A percentile compares a stretch with the other conserved stretches of the same genome.
These are phyloP conservation scores for Megamerina dolium DNA, from an alignment of 2,888 invertebrate species.

Conservation along the genomic window DNA sequence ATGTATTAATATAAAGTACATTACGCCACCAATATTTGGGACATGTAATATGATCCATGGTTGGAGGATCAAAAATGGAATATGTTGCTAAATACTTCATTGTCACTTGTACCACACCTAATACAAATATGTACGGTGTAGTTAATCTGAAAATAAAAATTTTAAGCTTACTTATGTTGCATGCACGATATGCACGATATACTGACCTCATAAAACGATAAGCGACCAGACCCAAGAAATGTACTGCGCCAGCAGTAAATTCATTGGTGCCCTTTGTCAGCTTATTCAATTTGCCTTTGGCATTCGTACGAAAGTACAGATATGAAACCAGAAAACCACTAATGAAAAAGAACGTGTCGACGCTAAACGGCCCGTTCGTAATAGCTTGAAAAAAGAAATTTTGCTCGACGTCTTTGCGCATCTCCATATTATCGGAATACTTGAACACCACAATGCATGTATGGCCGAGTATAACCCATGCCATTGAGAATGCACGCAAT, in stretches of 20 bases:
- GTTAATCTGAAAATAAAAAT: conserved; percentile 56
- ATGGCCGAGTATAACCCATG: conserved; percentile 68
- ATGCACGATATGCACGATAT: not conserved
- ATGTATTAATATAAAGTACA: conserved; percentile 76
- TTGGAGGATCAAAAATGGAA: conserved; percentile 78
- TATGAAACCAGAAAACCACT: conserved; percentile 81
- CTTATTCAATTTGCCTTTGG: conserved; percentile 64
- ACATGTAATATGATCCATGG: conserved; percentile 74
- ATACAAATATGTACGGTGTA: conserved; percentile 74
- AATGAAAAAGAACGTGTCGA: conserved; percentile 78
- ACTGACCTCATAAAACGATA: conserved; percentile 69
- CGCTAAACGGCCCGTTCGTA: conserved; percentile 72
- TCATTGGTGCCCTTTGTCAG: conserved; percentile 61
- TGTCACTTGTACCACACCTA: conserved; percentile 77
- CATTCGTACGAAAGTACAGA: conserved; percentile 73
- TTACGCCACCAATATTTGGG: conserved; percentile 86
- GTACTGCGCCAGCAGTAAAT: conserved; percentile 58
- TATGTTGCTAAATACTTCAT: conserved; percentile 80
- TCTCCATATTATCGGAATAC: conserved; percentile 77
- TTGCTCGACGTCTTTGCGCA: conserved; percentile 64
- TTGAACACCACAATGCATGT: conserved; percentile 76
- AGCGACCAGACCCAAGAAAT: conserved; percentile 69
- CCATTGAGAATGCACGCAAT: conserved; percentile 60
- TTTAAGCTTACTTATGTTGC: not conserved
- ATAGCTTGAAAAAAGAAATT: conserved; percentile 75